phyloP scores from a whole-genome alignment of 2,888 invertebrate genomes.

The Auanema freiburgensis region DNA sequence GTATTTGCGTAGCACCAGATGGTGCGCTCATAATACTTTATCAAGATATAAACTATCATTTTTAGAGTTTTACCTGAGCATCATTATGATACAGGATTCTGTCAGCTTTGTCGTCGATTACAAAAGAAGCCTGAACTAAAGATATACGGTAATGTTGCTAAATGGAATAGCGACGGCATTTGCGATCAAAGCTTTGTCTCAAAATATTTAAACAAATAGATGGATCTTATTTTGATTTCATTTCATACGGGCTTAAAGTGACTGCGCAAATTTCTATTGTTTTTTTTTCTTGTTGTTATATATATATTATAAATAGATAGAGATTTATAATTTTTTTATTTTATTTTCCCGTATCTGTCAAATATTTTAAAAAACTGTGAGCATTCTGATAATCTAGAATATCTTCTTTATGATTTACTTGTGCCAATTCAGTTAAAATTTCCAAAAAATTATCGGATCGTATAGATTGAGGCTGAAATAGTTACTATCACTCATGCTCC shows the following conservation, averaged over 20 bases:
- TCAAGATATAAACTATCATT: neutral
- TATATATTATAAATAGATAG: too few species aligned
- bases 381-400: constrained; percentile 17
- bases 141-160: too few species aligned
- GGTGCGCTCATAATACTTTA: too few species aligned
- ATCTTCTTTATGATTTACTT: constrained; percentile 37
- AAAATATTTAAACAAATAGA: too few species aligned
- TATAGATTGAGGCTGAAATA: constrained; percentile 22
- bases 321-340: too few species aligned
- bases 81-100: constrained; percentile 21
- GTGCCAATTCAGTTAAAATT: constrained; percentile 35
- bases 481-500: neutral
- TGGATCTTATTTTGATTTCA: too few species aligned
- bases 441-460: constrained; percentile 37
- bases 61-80: constrained; percentile 19
- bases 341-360: constrained; percentile 21
- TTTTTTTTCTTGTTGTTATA: too few species aligned
- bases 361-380: constrained; percentile 13
- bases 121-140: neutral
- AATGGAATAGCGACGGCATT: too few species aligned
- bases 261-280: too few species aligned
- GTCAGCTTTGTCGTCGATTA: constrained; percentile 19
- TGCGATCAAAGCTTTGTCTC: too few species aligned
- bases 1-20: too few species aligned
- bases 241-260: too few species aligned